Evolutionary conservation across 64 coral and sea anemone species (phyloP).

Genomic region (Montipora capricornis): DNA sequence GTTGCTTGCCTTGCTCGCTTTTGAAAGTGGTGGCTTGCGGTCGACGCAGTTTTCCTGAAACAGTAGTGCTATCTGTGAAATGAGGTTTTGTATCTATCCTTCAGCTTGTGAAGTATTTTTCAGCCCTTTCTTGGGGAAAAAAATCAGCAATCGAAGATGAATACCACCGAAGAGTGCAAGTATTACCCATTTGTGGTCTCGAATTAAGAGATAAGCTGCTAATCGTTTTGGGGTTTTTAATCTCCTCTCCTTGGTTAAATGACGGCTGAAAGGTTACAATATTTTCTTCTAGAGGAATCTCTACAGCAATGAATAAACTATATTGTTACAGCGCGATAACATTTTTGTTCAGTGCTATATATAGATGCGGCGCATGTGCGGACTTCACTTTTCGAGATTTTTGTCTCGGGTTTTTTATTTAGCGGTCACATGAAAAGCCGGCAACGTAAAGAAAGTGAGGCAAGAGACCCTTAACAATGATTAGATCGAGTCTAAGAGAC

Average conservation of each 20-base stretch:
- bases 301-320: neutral
- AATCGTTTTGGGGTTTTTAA: neutral
- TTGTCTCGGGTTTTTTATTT: neutral
- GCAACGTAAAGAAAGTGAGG: neutral
- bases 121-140: neutral
- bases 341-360: slow-evolving; percentile 20
- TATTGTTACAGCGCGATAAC: neutral
- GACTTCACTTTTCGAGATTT: slow-evolving; percentile 10
- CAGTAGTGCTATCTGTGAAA: neutral
- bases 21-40: neutral
- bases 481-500: slow-evolving; percentile 46
- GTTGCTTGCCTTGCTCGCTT: neutral
- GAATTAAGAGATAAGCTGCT: neutral
- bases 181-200: neutral
- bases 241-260: neutral
- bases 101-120: slow-evolving; percentile 29
- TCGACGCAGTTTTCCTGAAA: neutral
- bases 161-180: neutral
- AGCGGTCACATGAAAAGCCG: slow-evolving; percentile 12
- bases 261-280: slow-evolving; percentile 3
- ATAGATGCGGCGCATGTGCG: neutral
- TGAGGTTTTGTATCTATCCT: neutral
- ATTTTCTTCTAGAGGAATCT: slow-evolving; percentile 20
- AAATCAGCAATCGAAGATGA: neutral
- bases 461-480: slow-evolving; percentile 8